Evolutionary conservation across 2,888 invertebrate species (phyloP).

Genomic region (Ophion obscuratus): DNA sequence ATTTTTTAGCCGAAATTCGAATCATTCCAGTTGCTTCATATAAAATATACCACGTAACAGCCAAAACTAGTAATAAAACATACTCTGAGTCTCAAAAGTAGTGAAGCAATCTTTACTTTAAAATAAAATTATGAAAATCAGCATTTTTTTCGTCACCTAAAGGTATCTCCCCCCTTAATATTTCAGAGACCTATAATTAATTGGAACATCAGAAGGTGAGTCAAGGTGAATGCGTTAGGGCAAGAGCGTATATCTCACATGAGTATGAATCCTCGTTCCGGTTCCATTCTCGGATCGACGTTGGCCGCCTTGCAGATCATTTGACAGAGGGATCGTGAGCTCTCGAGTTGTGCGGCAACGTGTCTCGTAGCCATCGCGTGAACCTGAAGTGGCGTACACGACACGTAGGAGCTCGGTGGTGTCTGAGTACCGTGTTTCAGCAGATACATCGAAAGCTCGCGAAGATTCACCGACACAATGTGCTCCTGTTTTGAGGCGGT

Average conservation of each 20-base stretch:
- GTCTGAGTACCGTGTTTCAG: conserved; percentile 87
- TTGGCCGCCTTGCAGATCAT: conserved; percentile 89
- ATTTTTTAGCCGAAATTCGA: no score
- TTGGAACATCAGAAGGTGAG: background rate
- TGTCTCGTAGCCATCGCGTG: conserved; percentile 93
- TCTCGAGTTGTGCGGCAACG: conserved; percentile 92
- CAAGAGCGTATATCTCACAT: conserved; percentile 85
- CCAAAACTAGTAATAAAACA: no score
- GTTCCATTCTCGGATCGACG: conserved; percentile 88
- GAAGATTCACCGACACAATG: conserved; percentile 93
- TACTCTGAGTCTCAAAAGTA: no score
- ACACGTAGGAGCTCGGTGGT: conserved; percentile 72
- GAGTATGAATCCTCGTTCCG: conserved; percentile 91
- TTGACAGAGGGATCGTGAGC: conserved; percentile 91
- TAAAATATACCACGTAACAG: no score
- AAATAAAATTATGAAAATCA: no score
- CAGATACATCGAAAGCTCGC: conserved; percentile 94
- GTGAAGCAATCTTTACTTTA: no score
- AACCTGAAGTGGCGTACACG: conserved; percentile 89
- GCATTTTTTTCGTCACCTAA: no score
- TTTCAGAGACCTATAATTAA: no score
- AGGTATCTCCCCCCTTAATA: no score
- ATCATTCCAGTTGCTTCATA: no score
- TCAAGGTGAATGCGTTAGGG: background rate
- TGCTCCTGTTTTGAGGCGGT: conserved; percentile 95